Conservation (phyloP, 2,888 invertebrate genomes). For the Drosophila buzzatii region DNA sequence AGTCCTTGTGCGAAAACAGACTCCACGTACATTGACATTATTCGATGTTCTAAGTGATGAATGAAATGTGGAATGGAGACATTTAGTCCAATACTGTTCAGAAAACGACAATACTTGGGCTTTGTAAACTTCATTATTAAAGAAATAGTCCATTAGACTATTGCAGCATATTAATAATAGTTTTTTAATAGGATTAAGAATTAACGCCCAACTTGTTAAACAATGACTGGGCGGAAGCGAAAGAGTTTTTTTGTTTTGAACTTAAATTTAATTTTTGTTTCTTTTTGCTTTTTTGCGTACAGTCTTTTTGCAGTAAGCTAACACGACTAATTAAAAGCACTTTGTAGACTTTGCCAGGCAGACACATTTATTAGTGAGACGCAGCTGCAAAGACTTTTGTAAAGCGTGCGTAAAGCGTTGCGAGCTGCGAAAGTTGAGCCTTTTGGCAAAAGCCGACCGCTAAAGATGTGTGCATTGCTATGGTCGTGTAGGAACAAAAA, state of each 20-base stretch:
- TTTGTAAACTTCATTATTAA: neutral
- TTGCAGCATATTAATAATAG: neutral
- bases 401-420: slow-evolving; percentile 16
- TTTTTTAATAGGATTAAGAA: slow-evolving; percentile 29
- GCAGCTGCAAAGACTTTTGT: slow-evolving; percentile 48
- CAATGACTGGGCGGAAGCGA: slow-evolving; percentile 6
- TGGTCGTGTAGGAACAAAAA: slow-evolving; percentile 37
- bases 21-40: neutral
- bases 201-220: slow-evolving; percentile 59
- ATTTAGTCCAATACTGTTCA: neutral
- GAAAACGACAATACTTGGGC: neutral
- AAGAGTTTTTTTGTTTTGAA: neutral
- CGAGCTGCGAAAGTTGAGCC: slow-evolving; percentile 58
- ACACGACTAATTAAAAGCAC: slow-evolving; percentile 77
- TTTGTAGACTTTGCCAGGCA: slow-evolving; percentile 60
- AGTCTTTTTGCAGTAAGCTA: slow-evolving; percentile 51
- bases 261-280: neutral
- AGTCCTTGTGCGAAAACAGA: slow-evolving; percentile 31
- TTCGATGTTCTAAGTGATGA: neutral
- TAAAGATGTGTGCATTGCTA: slow-evolving; percentile 59
- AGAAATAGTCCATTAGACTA: neutral
- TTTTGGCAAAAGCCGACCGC: slow-evolving; percentile 65
- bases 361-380: slow-evolving; percentile 65
- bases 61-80: neutral
- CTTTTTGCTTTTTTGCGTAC: slow-evolving; percentile 1